These are phyloP conservation scores for Pantelozetes paolii DNA, from an alignment of 2,888 invertebrate species.

Conservation along the genomic window DNA sequence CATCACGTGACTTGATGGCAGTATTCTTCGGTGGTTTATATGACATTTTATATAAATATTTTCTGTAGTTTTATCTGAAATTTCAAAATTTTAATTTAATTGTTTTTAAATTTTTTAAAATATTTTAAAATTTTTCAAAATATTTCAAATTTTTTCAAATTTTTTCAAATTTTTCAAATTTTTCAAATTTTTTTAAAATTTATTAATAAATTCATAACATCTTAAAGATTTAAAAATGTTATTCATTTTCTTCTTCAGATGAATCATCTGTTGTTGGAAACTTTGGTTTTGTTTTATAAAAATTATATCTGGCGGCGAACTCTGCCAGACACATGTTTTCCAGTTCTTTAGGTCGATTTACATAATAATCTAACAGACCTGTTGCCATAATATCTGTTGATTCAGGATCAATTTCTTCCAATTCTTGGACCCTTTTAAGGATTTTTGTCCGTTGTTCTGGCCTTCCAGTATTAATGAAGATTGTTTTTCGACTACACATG, in stretches of 20 bases:
- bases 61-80: no score
- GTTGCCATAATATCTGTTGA: conserved; percentile 38
- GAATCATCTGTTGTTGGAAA: no score
- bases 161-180: conserved; percentile 25
- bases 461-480: conserved; percentile 48
- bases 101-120: no score
- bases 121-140: no score
- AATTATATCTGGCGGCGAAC: conserved; percentile 47
- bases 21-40: no score
- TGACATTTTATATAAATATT: no score
- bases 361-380: conserved; percentile 49
- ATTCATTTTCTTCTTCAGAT: no score
- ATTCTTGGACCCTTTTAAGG: conserved; percentile 48
- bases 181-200: not conserved
- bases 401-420: conserved; percentile 40
- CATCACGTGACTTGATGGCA: no score
- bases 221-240: no score
- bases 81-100: no score
- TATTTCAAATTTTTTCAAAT: no score
- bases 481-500: conserved; percentile 42
- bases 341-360: conserved; percentile 47
- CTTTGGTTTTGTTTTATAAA: not conserved
- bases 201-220: no score
- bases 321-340: conserved; percentile 50
- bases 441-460: conserved; percentile 48